Evolutionary conservation across 2,888 invertebrate species (phyloP), one percentile per base, ranked within the genome.

Genomic region (Glyphotaelius pellucidus): DNA sequence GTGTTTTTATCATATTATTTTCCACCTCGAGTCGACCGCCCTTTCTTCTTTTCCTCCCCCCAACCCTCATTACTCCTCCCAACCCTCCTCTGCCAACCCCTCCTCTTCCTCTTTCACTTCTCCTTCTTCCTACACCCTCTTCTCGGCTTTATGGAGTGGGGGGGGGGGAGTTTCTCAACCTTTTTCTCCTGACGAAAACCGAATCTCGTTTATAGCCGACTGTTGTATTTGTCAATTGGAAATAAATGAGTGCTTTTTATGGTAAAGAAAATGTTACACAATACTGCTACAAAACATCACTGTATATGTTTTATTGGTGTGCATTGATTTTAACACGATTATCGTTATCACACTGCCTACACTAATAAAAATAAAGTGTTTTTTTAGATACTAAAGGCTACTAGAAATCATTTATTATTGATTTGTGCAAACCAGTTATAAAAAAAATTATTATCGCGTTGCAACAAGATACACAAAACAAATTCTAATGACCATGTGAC

Each of bases 1-100:
- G 91, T 92, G 93, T 93, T 93, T 93, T 93, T 93, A 93, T 93
- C 91, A 91, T 93, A 93, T 93, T 93, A 93, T 93, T 93, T 93
- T 93, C 93, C 91, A 93, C 92, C 92, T 92, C 91, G 92, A 92
- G 89, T 90, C 88, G 91, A 91, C 90, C 93, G 91, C 93, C 92
- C 93, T 91, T 91, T 92, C 93, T 93, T 93, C 88, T 91, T 81
- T 85, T 89, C 38, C 85, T 38, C 80, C 81, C 52, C 80, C 91
- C 85, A 1, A 14, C 85, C 67, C 85, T 85, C 30, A 19, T 32
- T 35, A 31, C n/a, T 38, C 80, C 86, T 85, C 88, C 80, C 85
- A 80, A 38, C 52, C 80, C 84, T 80, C 85, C 90, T 30, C 89
- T 81, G 42, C 86, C 83, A 86, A 52, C 90, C 90, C 67, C 38